Percentiles rank a stretch among this genome's conserved stretches.
These are phyloP conservation scores for Luperina nickerlii DNA, from an alignment of 2,888 invertebrate genomes.

Conservation along the genomic window DNA sequence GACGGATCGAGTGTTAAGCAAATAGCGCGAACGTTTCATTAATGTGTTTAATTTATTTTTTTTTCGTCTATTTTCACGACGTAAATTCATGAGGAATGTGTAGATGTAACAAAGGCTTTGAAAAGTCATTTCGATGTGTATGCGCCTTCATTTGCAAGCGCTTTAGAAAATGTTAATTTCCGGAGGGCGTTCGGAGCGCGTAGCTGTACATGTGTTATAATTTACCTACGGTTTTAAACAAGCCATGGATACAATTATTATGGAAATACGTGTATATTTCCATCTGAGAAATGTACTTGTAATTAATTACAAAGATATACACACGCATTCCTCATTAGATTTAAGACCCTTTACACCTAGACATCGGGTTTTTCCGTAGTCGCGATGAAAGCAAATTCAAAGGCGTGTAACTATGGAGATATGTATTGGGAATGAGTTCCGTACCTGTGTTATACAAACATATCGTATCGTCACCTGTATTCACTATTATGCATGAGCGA, in stretches of 20 bases:
- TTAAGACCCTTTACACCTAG: slow-evolving; percentile 22
- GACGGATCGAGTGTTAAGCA: slow-evolving; percentile 78
- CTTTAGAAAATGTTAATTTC: slow-evolving; percentile 85
- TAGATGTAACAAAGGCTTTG: slow-evolving; percentile 76
- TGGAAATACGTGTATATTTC: slow-evolving; percentile 57
- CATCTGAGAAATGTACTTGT: slow-evolving; percentile 50
- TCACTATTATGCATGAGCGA: slow-evolving; percentile 45
- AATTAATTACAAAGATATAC: slow-evolving; percentile 48
- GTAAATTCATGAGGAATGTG: slow-evolving; percentile 71
- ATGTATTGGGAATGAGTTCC: slow-evolving; percentile 10
- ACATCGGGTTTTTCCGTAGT: slow-evolving; percentile 1
- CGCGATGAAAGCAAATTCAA: slow-evolving; percentile 9
- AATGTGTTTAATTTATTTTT: slow-evolving; percentile 75
- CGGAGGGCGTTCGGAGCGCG: slow-evolving; percentile 71
- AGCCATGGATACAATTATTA: slow-evolving; percentile 58
- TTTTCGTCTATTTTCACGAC: slow-evolving; percentile 62
- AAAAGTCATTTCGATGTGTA: slow-evolving; percentile 80
- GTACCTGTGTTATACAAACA: slow-evolving; percentile 8
- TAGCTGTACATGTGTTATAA: slow-evolving; percentile 59
- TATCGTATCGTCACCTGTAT: slow-evolving; percentile 32
- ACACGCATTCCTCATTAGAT: slow-evolving; percentile 50
- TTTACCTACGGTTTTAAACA: slow-evolving; percentile 60
- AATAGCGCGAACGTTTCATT: slow-evolving; percentile 78
- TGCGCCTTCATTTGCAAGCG: slow-evolving; percentile 81
- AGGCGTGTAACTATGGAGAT: slow-evolving; percentile 4